Conservation (phyloP, 2,113 vertebrate species). For the Cynocephalus volans region DNA sequence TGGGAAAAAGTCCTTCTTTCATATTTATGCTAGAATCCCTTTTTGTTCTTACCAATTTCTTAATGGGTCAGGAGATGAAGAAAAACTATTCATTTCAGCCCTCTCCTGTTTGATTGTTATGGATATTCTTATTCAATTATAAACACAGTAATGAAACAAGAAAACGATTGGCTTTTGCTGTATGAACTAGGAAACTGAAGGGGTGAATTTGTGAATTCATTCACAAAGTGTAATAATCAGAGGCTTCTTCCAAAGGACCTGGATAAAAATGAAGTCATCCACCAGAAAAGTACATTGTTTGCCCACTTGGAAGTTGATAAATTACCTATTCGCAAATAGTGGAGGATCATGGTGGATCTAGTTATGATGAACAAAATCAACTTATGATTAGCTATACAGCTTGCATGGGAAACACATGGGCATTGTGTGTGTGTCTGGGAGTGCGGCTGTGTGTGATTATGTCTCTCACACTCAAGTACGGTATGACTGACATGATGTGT, state of each 20-base stretch:
- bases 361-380: background rate
- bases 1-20: background rate
- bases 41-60: background rate
- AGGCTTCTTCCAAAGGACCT: background rate
- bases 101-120: background rate
- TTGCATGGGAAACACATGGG: rapidly evolving
- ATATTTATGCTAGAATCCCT: background rate
- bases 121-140: background rate
- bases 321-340: background rate
- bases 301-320: background rate
- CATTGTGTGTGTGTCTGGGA: background rate
- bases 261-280: background rate
- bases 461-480: background rate
- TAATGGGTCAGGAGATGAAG: background rate
- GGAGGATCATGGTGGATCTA: background rate
- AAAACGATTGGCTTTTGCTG: background rate
- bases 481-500: background rate
- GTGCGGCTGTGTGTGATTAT: background rate
- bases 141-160: background rate
- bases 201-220: background rate
- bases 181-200: background rate
- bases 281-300: background rate
- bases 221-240: background rate
- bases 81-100: background rate
- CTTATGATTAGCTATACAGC: background rate